phyloP scores from a whole-genome alignment of 2,113 vertebrate genomes.

The Australoheros scitulus region DNA sequence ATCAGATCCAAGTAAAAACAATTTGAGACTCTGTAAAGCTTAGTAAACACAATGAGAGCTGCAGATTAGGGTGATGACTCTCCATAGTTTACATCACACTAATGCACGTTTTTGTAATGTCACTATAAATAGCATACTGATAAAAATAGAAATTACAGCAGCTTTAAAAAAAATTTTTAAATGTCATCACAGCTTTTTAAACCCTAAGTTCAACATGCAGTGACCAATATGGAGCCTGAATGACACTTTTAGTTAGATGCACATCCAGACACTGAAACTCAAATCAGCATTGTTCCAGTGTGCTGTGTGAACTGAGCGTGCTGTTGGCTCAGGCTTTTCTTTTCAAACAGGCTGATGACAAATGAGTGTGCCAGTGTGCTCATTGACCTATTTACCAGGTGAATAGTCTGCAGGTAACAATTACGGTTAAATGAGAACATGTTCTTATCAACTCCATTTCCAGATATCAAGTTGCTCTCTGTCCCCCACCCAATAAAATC shows the following conservation, averaged over 20 bases:
- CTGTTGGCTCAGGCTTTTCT: conserved; percentile 3
- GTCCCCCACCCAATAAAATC: conserved; percentile 43
- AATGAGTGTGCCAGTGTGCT: conserved; percentile 40
- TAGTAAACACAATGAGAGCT: background rate
- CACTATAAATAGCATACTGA: background rate
- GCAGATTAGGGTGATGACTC: background rate
- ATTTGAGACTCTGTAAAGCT: background rate
- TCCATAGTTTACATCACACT: background rate
- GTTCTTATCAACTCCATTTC: conserved; percentile 45
- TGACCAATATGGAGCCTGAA: background rate
- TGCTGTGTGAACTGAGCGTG: background rate
- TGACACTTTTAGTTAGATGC: background rate
- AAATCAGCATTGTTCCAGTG: background rate
- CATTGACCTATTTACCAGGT: conserved; percentile 63
- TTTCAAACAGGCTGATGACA: conserved; percentile 8
- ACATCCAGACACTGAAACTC: background rate
- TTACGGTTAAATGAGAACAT: conserved; percentile 58
- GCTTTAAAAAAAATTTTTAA: background rate
- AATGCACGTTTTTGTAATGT: background rate
- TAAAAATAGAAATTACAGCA: background rate
- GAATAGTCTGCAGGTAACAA: conserved; percentile 69
- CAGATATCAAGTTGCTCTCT: conserved; percentile 59
- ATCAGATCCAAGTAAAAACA: background rate
- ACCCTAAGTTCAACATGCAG: background rate
- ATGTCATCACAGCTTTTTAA: background rate